These are phyloP conservation scores for Salvelinus sp. DNA, from an alignment of 2,113 vertebrate genomes.

Conservation along the genomic window DNA sequence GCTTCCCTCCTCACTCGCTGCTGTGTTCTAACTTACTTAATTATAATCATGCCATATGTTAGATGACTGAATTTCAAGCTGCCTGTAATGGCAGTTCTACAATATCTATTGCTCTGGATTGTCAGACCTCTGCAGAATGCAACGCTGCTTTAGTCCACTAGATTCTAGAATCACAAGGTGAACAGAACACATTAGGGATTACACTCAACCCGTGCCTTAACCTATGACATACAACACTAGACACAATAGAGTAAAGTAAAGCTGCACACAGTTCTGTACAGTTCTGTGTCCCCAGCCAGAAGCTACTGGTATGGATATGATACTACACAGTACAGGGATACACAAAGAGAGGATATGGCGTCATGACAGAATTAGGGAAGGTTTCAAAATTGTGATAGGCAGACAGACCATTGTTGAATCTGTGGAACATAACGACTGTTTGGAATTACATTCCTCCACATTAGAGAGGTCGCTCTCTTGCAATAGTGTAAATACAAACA, in stretches of 20 bases:
- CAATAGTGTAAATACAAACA: background rate
- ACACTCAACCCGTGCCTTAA: slow-evolving; percentile 66
- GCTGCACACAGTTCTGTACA: background rate
- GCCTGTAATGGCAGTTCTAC: slow-evolving; percentile 42
- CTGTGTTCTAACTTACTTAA: slow-evolving; percentile 49
- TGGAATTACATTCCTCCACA: background rate
- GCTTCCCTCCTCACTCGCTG: slow-evolving; percentile 39
- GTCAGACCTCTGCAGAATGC: slow-evolving; percentile 24
- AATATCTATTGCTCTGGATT: too few relatives aligned
- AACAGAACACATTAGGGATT: too few relatives aligned
- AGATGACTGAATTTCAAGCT: slow-evolving; percentile 58
- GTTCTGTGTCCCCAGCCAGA: background rate
- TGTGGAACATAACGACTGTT: background rate
- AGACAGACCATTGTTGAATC: background rate
- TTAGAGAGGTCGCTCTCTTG: slow-evolving; percentile 23
- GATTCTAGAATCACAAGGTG: background rate
- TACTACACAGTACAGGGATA: background rate
- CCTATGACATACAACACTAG: slow-evolving; percentile 42
- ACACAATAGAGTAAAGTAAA: slow-evolving; percentile 17
- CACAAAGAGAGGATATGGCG: slow-evolving; percentile 27
- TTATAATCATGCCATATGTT: slow-evolving; percentile 48
- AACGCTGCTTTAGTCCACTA: slow-evolving; percentile 14
- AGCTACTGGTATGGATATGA: background rate
- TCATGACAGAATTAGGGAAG: slow-evolving; percentile 22
- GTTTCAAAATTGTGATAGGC: background rate